Evolutionary conservation across 2,797 vertebrate species (phyloP).

Genomic region (Aerospiza tachiro): DNA sequence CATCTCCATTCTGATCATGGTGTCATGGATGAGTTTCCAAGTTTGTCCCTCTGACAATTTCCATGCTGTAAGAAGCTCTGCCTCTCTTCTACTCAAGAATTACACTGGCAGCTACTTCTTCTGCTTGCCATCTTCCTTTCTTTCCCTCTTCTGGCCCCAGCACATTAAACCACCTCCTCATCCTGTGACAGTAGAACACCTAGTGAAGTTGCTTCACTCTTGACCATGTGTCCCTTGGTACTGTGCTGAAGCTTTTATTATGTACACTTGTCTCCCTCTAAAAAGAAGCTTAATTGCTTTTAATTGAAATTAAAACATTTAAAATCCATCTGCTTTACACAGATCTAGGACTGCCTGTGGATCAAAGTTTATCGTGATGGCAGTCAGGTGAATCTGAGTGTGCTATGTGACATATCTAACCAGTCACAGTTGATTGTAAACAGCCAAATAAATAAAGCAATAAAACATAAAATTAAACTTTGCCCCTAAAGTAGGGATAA

Average conservation of each 20-base stretch:
- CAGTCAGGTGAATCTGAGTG: background rate
- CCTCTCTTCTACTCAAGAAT: background rate
- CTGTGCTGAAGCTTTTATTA: background rate
- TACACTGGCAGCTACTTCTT: background rate
- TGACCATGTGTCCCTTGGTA: accelerated
- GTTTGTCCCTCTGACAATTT: background rate
- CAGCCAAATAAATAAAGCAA: background rate
- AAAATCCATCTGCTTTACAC: background rate
- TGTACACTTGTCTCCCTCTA: background rate
- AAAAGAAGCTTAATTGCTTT: background rate
- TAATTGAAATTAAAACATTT: background rate
- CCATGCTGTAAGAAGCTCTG: background rate
- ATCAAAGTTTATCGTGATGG: background rate
- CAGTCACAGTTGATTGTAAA: background rate
- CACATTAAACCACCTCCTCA: background rate
- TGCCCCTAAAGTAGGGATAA: background rate
- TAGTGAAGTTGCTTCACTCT: background rate
- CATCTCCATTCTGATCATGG: background rate
- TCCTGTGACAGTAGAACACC: background rate
- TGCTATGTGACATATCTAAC: background rate
- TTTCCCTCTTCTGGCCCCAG: background rate
- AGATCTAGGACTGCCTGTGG: background rate
- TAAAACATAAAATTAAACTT: background rate
- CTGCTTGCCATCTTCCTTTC: background rate
- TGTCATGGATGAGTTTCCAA: background rate